Evolutionary conservation across 2,113 vertebrate genomes (phyloP), one percentile per base, ranked within the genome.

Genomic region (Hyperopisus bebe): DNA sequence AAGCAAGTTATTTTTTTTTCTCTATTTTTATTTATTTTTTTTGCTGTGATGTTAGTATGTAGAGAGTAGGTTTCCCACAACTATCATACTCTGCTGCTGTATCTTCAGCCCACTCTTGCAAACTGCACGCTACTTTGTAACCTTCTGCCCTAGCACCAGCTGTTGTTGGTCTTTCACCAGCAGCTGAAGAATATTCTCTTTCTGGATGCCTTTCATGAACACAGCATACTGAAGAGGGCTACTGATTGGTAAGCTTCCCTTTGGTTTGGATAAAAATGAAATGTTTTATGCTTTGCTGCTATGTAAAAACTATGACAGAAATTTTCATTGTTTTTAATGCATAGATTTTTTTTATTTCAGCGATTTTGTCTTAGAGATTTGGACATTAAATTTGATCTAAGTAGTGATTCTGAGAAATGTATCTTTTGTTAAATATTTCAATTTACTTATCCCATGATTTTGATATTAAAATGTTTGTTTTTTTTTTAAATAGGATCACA

Each of bases 11-110:
- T 19, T 80, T 80, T 39, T 42, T 19, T 15, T 39, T 24, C 46
- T 47, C 44, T 44, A 5, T 44, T 5, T 66, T 31, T 77, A n/a
- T n/a, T n/a, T n/a, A n/a, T 5, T 80, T 80, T 80, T 35, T 44
- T 82, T 82, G 19, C 27, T 31, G n/a, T 70, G 27, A 10, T 31
- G 62, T 70, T 31, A 31, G 62, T 70, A 70, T 70, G n/a, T 13
- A 31, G 27, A 27, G 62, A 31, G 27, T 27, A 31, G 10, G 62
- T 13, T 31, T 93, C 92, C 92, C 91, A 91, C 90, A 94, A 44
- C 17, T 87, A 51, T 87, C 66, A 86, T 46, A 62, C 50, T 21
- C 31, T 86, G 31, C 84, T 42, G 55, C 66, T 90, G 46, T 42
- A 46, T 74, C 55, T 11, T 55, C 42, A 66, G 46, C 47, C 47